Percentiles rank a stretch among this genome's conserved stretches.
Evolutionary conservation across 2,113 vertebrate species (phyloP).

Genomic region (Brachyistius frenatus): DNA sequence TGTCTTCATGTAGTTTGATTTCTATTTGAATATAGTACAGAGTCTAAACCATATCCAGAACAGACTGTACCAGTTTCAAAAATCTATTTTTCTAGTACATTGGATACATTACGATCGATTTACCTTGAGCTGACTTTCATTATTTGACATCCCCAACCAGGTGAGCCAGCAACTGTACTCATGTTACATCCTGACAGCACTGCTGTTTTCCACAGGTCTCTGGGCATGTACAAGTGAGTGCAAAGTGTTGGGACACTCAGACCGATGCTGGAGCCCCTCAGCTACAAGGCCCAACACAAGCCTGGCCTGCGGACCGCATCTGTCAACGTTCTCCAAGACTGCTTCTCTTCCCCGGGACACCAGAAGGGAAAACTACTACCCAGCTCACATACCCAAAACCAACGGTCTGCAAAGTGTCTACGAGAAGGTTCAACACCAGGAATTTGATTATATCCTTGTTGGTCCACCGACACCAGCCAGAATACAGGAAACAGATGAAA

Average conservation of each 20-base stretch:
- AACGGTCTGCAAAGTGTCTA: conserved; percentile 94
- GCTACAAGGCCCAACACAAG: conserved; percentile 86
- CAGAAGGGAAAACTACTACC: conserved; percentile 91
- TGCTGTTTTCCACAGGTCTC: conserved; percentile 84
- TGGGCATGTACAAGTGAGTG: conserved; percentile 98
- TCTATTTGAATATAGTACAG: not conserved
- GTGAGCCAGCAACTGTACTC: conserved; percentile 19
- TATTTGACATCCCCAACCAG: conserved; percentile 12
- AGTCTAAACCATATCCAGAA: not conserved
- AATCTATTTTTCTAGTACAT: not conserved
- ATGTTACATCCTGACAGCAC: conserved; percentile 23
- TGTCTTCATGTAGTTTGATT: not conserved
- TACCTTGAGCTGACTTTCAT: conserved; percentile 11
- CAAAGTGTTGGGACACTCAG: conserved; percentile 95
- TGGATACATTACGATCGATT: conserved; percentile 22
- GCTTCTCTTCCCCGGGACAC: conserved; percentile 92
- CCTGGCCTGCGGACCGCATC: conserved; percentile 79
- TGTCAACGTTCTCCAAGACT: conserved; percentile 94
- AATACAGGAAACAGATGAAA: conserved; percentile 93
- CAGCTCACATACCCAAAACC: conserved; percentile 90
- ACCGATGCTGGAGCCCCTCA: conserved; percentile 98
- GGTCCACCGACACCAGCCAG: conserved; percentile 90
- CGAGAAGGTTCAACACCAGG: conserved; percentile 93
- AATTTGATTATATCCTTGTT: conserved; percentile 92
- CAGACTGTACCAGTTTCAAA: conserved; percentile 5